Conservation (phyloP, 2,113 vertebrate genomes). For the Dendropsophus ebraccatus region DNA sequence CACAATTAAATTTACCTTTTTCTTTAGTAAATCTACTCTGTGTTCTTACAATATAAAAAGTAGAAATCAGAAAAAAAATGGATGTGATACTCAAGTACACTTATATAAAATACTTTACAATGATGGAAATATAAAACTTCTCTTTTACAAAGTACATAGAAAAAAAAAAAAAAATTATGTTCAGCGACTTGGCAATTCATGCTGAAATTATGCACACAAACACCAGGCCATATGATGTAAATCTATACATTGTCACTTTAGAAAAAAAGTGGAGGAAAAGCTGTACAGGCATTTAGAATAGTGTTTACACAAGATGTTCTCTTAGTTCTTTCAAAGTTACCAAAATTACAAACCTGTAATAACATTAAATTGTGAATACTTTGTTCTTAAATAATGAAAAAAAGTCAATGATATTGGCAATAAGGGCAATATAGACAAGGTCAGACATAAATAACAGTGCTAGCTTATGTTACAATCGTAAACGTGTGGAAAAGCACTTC, state of each 20-base stretch:
- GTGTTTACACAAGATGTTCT: too few relatives aligned
- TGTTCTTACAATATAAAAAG: conserved; percentile 24
- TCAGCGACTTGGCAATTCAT: conserved; percentile 5
- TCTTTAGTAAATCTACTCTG: conserved; percentile 32
- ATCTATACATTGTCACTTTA: background rate
- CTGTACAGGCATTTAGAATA: conserved; percentile 1
- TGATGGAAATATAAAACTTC: conserved; percentile 23
- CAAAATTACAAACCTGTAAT: background rate
- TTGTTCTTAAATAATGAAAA: conserved; percentile 12
- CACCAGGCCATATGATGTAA: background rate
- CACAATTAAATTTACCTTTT: background rate
- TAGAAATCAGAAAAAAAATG: conserved; percentile 16
- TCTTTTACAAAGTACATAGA: conserved; percentile 39
- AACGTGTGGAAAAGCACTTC: conserved; percentile 23
- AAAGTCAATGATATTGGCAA: conserved; percentile 33
- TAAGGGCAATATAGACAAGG: background rate
- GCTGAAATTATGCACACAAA: background rate
- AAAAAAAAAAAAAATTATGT: background rate
- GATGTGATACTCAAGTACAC: conserved; percentile 8
- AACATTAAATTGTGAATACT: background rate
- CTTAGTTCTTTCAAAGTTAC: background rate
- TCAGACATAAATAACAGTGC: conserved; percentile 23
- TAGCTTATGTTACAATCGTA: conserved; percentile 37
- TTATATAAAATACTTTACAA: conserved; percentile 44
- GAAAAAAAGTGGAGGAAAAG: conserved; percentile 1